Evolutionary conservation across 2,888 invertebrate genomes (phyloP), one percentile per base, ranked within the genome.

Genomic region (Spisula solida): DNA sequence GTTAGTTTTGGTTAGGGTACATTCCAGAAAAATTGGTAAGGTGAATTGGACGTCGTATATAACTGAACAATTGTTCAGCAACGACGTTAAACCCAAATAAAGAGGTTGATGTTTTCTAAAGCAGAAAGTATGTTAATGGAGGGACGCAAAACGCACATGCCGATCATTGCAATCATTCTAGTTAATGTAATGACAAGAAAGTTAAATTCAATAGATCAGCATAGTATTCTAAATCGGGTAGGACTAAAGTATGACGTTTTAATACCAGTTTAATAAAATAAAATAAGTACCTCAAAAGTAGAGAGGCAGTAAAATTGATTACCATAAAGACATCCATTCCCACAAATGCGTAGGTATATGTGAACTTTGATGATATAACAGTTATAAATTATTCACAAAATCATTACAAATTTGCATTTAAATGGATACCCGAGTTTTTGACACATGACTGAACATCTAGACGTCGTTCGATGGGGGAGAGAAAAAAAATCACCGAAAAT

Each of bases 391-490:
- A 66, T 66, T 66, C n/a, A n/a, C 25, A 25, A 66, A n/a, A 66
- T 75, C 25, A 75, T 75, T 75, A 18, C 34, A 34, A 29, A 75
- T 75, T 75, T 75, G 20, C 75, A 75, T 75, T 18, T 75, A 75
- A 75, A 75, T 75, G 25, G 60, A 66, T 66, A 66, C 25, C 60
- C 25, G 8, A 25, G 60, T 66, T 66, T 25, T 10, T 25, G n/a
- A 25, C 60, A 25, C 60, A 66, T 66, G 60, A 25, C 60, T 66
- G 60, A n/a, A 25, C n/a, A 56, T 66, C n/a, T 6, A 66, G 60
- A 66, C 60, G 60, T 66, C 60, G 25, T 66, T 66, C 25, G 60
- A 41, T 5, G 41, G 41, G 25, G 20, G 60, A 66, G 60, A 66
- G 20, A n/a, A n/a, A n/a, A 75, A 34, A 75, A 75, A 18, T 41